Conservation (phyloP, 2,797 vertebrate genomes). For the Sternarchorhynchus goeldii region DNA sequence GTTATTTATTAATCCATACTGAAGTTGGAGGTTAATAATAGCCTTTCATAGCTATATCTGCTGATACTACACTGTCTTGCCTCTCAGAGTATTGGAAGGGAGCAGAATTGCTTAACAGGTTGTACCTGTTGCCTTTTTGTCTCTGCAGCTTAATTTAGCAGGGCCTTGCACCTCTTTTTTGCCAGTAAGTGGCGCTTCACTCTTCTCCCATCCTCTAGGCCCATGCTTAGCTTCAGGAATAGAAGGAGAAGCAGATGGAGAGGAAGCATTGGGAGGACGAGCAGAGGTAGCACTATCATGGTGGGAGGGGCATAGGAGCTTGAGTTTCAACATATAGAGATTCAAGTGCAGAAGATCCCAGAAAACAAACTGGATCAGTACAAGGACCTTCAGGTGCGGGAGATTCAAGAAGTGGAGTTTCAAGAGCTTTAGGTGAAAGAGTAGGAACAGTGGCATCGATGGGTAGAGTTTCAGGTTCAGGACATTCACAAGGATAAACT, state of each 20-base stretch:
- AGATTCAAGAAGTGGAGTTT: background rate
- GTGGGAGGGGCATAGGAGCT: background rate
- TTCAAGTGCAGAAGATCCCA: background rate
- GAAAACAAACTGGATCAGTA: background rate
- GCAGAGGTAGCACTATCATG: background rate
- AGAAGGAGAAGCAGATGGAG: constrained; percentile 31
- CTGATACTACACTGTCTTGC: background rate
- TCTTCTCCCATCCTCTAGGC: constrained; percentile 32
- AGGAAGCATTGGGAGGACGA: constrained; percentile 21
- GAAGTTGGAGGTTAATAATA: background rate
- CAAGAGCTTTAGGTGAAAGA: too few species aligned
- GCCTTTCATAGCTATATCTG: background rate
- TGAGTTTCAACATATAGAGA: background rate
- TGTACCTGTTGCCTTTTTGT: constrained; percentile 52
- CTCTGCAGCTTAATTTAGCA: constrained; percentile 50
- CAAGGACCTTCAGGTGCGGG: background rate
- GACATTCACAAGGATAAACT: background rate
- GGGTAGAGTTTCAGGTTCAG: background rate
- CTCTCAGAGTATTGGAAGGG: background rate
- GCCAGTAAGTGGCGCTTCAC: background rate
- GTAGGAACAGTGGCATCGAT: background rate
- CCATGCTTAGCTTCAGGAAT: background rate
- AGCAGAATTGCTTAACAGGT: constrained; percentile 3
- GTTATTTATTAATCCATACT: constrained; percentile 34
- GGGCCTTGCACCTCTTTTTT: constrained; percentile 35